phyloP scores from a whole-genome alignment of 2,888 invertebrate genomes.

The Nymphalis c-album region DNA sequence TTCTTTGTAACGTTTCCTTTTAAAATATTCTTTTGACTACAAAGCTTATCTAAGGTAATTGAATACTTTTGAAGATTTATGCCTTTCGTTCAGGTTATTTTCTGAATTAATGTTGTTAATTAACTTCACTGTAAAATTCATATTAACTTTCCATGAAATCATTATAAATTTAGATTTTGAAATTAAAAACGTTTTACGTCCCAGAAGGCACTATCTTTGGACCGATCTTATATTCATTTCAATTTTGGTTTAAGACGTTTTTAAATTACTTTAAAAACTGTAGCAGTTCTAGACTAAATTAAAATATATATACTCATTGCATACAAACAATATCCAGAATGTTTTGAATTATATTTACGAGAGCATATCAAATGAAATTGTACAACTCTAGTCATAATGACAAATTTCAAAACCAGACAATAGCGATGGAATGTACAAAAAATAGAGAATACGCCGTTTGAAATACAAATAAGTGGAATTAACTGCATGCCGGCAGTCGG shows the following conservation, averaged over 20 bases:
- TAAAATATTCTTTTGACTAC: conserved; percentile 47
- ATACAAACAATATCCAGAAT: not conserved
- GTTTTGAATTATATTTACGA: not conserved
- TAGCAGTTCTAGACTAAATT: not conserved
- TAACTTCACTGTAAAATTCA: conserved; percentile 22
- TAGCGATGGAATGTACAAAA: conserved; percentile 24
- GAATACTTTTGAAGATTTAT: conserved; percentile 41
- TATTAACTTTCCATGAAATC: not conserved
- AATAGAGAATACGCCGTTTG: conserved; percentile 41
- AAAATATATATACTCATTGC: not conserved
- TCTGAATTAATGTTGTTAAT: conserved; percentile 33
- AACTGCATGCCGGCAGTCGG: conserved; percentile 58
- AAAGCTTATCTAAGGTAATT: conserved; percentile 39
- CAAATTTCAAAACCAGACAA: conserved; percentile 24
- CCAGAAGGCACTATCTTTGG: not conserved
- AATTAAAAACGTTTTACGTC: not conserved
- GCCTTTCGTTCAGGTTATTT: conserved; percentile 30
- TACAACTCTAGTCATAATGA: conserved; percentile 12
- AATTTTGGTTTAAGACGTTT: not conserved
- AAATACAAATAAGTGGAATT: conserved; percentile 67
- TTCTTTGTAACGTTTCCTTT: conserved; percentile 38
- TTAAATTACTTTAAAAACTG: not conserved
- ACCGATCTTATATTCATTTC: not conserved
- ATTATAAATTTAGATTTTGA: not conserved
- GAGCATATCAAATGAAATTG: conserved; percentile 5